Evolutionary conservation across 2,888 invertebrate genomes (phyloP), one percentile per base, ranked within the genome.

Genomic region (Onthophagus sagittarius): DNA sequence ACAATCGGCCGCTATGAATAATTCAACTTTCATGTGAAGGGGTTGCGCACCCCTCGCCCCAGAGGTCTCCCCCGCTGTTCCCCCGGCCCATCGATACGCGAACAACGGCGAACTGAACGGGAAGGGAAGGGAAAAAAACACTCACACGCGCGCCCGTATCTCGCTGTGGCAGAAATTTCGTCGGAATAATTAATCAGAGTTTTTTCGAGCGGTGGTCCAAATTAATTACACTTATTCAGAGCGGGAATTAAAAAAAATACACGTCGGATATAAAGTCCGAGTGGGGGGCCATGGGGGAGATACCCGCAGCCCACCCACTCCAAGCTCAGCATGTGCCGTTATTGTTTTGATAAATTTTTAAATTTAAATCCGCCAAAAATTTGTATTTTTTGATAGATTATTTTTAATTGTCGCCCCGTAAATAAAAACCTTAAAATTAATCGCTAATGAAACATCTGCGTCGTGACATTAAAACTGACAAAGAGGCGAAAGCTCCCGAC

Each of bases 1-100:
- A 81, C 81, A 81, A 81, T 82, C 79, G 80, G 79, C 78, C 79
- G 77, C 80, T 80, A 79, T 80, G 81, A 74, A 74, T 74, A 80
- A 81, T 81, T 81, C 80, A 79, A 80, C 80, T 80, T 81, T 79
- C 78, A 79, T 79, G 79, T 75, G 75, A 79, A 74, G 78, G 76
- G 63, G 33, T 75, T 77, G 75, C 74, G 72, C 71, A 71, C 73
- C 74, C 72, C 76, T 76, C 75, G 74, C 71, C 75, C 75, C 76
- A 72, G 77, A 75, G 75, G 74, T 77, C 78, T 74, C 78, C 78
- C 78, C 77, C 79, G 78, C 71, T 74, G 74, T 62, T 64, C 76
- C 78, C 79, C 79, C 79, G 81, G 77, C 79, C 15, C 33, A 65
- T 65, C 33, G 33, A 72, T 62, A 31, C 69, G 14, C 53, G 67